phyloP scores from a whole-genome alignment of 2,888 invertebrate genomes.

The Brenthis ino region DNA sequence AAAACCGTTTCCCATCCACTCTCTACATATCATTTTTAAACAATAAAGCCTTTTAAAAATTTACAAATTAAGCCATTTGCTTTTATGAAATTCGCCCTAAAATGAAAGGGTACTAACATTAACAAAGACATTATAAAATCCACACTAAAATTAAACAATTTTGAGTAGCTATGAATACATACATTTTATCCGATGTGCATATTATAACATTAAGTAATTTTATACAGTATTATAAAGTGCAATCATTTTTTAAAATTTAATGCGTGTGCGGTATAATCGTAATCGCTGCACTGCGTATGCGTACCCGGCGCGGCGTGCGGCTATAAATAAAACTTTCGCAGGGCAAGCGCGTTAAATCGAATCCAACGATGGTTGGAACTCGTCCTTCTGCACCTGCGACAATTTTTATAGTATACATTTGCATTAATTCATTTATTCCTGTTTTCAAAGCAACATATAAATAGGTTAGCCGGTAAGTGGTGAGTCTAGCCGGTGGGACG shows the following conservation, averaged over 20 bases:
- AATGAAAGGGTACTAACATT: too few species aligned
- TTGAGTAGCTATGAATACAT: background rate
- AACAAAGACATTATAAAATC: too few species aligned
- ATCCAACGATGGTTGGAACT: conserved; percentile 76
- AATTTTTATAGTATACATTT: conserved; percentile 83
- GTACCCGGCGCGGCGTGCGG: conserved; percentile 51
- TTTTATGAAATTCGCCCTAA: too few species aligned
- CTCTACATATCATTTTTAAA: too few species aligned
- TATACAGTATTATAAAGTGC: conserved; percentile 22
- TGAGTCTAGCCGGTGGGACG: conserved; percentile 60
- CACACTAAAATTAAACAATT: too few species aligned
- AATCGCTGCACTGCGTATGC: conserved; percentile 27
- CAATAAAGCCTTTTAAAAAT: too few species aligned
- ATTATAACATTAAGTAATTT: conserved; percentile 18
- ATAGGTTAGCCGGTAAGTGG: conserved; percentile 82
- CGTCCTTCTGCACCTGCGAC: conserved; percentile 80
- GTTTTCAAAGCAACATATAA: conserved; percentile 76
- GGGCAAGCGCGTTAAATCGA: conserved; percentile 78
- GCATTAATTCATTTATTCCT: conserved; percentile 82
- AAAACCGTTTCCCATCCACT: too few species aligned
- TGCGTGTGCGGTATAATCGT: conserved; percentile 55
- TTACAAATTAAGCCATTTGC: too few species aligned
- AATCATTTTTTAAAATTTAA: conserved; percentile 37
- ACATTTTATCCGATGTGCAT: background rate
- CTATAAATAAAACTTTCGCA: conserved; percentile 79